A percentile compares a stretch with the other conserved stretches of the same genome.
Conservation (phyloP, 1,140 invertebrate species). For the Mercenaria mercenaria region DNA sequence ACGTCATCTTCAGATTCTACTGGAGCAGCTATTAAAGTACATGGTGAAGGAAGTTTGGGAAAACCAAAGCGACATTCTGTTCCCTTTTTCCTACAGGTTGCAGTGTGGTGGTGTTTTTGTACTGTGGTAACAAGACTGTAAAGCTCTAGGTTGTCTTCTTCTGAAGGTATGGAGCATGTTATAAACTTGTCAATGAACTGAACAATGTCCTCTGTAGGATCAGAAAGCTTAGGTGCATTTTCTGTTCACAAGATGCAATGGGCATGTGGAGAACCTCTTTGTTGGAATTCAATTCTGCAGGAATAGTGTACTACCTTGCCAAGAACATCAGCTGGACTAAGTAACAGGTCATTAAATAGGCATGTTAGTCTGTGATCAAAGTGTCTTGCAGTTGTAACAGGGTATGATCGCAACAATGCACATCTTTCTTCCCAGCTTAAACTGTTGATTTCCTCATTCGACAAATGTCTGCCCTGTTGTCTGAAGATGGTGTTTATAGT, state of each 20-base stretch:
- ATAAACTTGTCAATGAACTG: slow-evolving; percentile 46
- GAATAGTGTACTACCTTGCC: slow-evolving; percentile 43
- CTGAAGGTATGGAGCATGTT: slow-evolving; percentile 24
- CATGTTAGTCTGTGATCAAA: slow-evolving; percentile 60
- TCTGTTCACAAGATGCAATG: slow-evolving; percentile 50
- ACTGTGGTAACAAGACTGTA: slow-evolving; percentile 12
- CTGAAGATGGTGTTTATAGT: slow-evolving; percentile 44
- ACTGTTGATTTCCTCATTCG: slow-evolving; percentile 4
- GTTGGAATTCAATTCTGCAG: slow-evolving; percentile 64
- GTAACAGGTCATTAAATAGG: slow-evolving; percentile 29
- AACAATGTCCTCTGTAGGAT: not conserved
- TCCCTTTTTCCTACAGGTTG: slow-evolving; percentile 47
- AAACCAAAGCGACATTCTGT: slow-evolving; percentile 34
- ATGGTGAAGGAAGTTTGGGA: slow-evolving; percentile 38
- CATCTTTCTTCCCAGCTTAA: slow-evolving; percentile 59
- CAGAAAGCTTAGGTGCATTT: slow-evolving; percentile 38
- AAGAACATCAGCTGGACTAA: not conserved
- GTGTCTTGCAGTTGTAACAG: slow-evolving; percentile 59
- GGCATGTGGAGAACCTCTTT: slow-evolving; percentile 60
- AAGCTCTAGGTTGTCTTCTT: slow-evolving; percentile 29
- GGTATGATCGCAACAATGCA: slow-evolving; percentile 51
- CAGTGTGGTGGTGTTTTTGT: slow-evolving; percentile 38
- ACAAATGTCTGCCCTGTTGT: slow-evolving; percentile 50
- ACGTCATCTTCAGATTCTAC: not conserved
- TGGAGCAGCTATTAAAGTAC: slow-evolving; percentile 1